Percentiles rank a stretch among this genome's conserved stretches.
These are phyloP conservation scores for Calliopsis andreniformis DNA, from an alignment of 1,140 invertebrate species.

Conservation along the genomic window DNA sequence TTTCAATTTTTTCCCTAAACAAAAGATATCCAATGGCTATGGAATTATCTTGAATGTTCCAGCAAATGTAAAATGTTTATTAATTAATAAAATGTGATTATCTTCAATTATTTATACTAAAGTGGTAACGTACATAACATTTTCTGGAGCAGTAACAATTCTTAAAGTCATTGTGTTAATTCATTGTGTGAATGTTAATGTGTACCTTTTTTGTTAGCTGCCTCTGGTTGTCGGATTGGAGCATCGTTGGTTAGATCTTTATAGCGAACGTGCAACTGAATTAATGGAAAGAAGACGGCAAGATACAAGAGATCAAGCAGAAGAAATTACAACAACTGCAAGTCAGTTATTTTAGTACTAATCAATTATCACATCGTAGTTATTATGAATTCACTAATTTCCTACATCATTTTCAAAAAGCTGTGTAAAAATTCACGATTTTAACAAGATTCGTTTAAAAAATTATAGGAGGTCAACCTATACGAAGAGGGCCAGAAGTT, in stretches of 20 bases:
- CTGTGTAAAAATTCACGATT: neutral
- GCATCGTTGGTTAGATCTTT: constrained; percentile 87
- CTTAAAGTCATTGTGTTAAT: constrained; percentile 44
- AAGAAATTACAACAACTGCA: constrained; percentile 89
- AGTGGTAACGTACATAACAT: too few species aligned
- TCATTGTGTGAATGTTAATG: constrained; percentile 51
- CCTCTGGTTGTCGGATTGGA: constrained; percentile 90
- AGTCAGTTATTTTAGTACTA: constrained; percentile 80
- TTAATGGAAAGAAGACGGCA: constrained; percentile 91
- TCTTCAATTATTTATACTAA: too few species aligned
- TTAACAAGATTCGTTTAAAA: constrained; percentile 10
- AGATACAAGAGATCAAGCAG: constrained; percentile 96
- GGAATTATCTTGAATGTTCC: constrained; percentile 33
- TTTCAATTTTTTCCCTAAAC: constrained; percentile 34
- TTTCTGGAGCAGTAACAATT: constrained; percentile 42
- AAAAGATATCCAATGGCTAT: constrained; percentile 37
- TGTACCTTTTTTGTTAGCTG: constrained; percentile 84
- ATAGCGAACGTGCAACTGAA: constrained; percentile 87
- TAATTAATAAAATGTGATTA: neutral
- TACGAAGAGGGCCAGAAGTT: constrained; percentile 83
- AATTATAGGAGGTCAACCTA: constrained; percentile 73
- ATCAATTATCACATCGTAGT: neutral
- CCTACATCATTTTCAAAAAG: neutral
- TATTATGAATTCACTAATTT: neutral
- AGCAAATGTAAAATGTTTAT: constrained; percentile 14